Conservation (phyloP, 1,140 invertebrate species). For the Steinernema feltiae region DNA sequence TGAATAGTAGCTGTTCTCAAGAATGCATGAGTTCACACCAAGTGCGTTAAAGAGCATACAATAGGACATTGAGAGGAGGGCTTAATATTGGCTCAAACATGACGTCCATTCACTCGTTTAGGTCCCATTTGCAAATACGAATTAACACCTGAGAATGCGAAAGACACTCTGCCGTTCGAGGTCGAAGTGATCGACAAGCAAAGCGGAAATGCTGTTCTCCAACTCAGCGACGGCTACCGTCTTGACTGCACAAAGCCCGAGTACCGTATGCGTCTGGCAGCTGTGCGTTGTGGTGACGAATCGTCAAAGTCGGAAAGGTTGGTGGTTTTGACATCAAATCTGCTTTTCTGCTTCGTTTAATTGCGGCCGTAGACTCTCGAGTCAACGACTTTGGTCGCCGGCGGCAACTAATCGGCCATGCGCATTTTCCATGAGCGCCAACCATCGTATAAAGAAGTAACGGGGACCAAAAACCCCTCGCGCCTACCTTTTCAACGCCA, state of each 20-base stretch:
- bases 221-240: constrained; percentile 33
- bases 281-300: constrained; percentile 54
- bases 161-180: constrained; percentile 43
- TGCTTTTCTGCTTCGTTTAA: constrained; percentile 9
- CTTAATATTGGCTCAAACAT: constrained; percentile 11
- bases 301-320: constrained; percentile 42
- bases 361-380: background rate
- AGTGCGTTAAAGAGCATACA: no score
- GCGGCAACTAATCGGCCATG: constrained; percentile 3
- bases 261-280: constrained; percentile 40
- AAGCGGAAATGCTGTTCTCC: constrained; percentile 46
- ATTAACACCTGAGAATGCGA: constrained; percentile 32
- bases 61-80: no score
- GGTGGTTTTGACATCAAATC: constrained; percentile 16
- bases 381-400: background rate
- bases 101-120: constrained; percentile 25
- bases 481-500: background rate
- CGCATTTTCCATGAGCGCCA: background rate
- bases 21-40: background rate
- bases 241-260: constrained; percentile 48
- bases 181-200: constrained; percentile 46
- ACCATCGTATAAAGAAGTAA: background rate
- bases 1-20: no score
- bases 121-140: constrained; percentile 54
- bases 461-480: background rate